Conservation (phyloP, 2,888 invertebrate genomes). For the Myopa tessellatipennis region DNA sequence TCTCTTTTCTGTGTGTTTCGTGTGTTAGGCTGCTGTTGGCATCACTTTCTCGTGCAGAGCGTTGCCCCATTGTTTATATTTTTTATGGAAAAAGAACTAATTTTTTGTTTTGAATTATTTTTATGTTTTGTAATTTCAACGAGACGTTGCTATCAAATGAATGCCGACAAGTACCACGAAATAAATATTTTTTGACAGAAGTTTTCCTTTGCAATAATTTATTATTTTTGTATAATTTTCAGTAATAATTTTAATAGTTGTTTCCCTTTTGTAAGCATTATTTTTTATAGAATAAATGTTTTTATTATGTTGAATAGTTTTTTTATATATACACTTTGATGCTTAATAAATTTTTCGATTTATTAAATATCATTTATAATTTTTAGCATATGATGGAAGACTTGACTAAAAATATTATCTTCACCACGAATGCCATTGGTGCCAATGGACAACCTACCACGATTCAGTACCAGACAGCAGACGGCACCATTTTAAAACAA, state of each 20-base stretch:
- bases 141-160: background rate
- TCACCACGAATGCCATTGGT: constrained; percentile 72
- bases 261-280: no score
- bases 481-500: constrained; percentile 74
- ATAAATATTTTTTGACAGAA: background rate
- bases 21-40: constrained; percentile 30
- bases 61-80: constrained; percentile 40
- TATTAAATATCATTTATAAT: no score
- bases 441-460: constrained; percentile 74
- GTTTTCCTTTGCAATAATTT: background rate
- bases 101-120: background rate
- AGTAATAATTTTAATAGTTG: background rate
- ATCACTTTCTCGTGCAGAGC: constrained; percentile 36
- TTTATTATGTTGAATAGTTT: no score
- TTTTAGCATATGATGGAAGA: constrained; percentile 60
- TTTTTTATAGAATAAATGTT: no score
- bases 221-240: background rate
- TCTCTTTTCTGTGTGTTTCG: constrained; percentile 44
- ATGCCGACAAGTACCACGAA: background rate
- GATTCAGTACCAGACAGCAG: constrained; percentile 77
- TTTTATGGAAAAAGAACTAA: background rate
- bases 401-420: constrained; percentile 70
- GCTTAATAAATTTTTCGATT: no score
- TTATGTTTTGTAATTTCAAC: constrained; percentile 6
- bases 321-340: background rate